Evolutionary conservation across 2,888 invertebrate species (phyloP).

Genomic region (Dicranocentrus wangi): DNA sequence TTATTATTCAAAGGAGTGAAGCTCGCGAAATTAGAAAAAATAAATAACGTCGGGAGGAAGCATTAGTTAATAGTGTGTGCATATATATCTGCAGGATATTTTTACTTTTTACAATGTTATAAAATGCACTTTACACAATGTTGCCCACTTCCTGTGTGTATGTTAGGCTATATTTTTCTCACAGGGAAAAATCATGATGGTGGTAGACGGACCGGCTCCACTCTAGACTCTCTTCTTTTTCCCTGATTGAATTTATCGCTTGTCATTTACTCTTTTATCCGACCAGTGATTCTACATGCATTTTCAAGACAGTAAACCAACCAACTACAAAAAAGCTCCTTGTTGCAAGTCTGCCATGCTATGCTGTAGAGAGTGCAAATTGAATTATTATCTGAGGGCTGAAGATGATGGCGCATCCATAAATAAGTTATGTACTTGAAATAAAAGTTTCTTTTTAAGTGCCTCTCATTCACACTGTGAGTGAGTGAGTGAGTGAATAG

Average conservation of each 20-base stretch:
- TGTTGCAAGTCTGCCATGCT: too few relatives aligned
- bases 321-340: not conserved
- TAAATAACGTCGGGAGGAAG: conserved; percentile 8
- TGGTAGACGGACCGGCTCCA: conserved; percentile 3
- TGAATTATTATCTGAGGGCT: conserved; percentile 52
- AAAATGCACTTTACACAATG: not conserved
- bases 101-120: conserved; percentile 2
- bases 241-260: conserved; percentile 51
- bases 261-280: conserved; percentile 41
- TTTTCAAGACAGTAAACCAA: conserved; percentile 3
- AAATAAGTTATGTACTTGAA: conserved; percentile 38
- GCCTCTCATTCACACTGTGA: conserved; percentile 35
- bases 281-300: not conserved
- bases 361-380: conserved; percentile 36
- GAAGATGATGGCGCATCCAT: conserved; percentile 37
- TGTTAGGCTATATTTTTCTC: not conserved
- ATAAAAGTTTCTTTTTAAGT: conserved; percentile 39
- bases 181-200: not conserved
- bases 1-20: not conserved
- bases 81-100: not conserved
- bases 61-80: conserved; percentile 8
- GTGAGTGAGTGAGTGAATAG: too few relatives aligned
- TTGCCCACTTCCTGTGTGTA: not conserved
- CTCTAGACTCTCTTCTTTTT: conserved; percentile 5
- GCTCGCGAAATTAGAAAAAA: not conserved